Evolutionary conservation across 2,888 invertebrate genomes (phyloP).

Genomic region (Lordiphosa fenestrarum): DNA sequence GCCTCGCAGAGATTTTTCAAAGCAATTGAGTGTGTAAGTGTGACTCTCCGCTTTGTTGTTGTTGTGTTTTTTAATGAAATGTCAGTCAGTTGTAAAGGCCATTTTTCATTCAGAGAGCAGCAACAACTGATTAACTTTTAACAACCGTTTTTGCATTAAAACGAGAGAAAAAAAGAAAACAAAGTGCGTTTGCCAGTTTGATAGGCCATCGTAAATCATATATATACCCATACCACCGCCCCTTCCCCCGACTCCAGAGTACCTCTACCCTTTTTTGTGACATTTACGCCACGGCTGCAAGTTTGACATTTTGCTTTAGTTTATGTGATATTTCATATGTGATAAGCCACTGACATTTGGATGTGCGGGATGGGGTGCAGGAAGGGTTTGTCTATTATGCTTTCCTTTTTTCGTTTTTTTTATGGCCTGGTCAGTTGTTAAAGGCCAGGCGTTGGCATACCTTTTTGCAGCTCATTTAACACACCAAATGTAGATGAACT

Average conservation of each 20-base stretch:
- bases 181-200: slow-evolving; percentile 56
- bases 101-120: slow-evolving; percentile 58
- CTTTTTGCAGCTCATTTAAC: slow-evolving; percentile 60
- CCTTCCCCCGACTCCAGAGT: not conserved
- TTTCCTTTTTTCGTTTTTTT: slow-evolving; percentile 18
- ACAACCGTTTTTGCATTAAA: slow-evolving; percentile 63
- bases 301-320: slow-evolving; percentile 72
- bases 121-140: slow-evolving; percentile 71
- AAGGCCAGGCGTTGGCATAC: slow-evolving; percentile 36
- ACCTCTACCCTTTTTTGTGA: slow-evolving; percentile 47
- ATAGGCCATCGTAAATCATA: slow-evolving; percentile 67
- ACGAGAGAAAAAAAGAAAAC: slow-evolving; percentile 34
- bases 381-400: slow-evolving; percentile 8
- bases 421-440: slow-evolving; percentile 28
- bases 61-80: slow-evolving; percentile 62
- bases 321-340: slow-evolving; percentile 71
- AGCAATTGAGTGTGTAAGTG: slow-evolving; percentile 74
- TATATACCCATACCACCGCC: slow-evolving; percentile 10
- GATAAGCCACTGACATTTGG: slow-evolving; percentile 65
- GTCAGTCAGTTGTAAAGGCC: slow-evolving; percentile 55
- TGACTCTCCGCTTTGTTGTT: slow-evolving; percentile 17
- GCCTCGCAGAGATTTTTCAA: slow-evolving; percentile 59
- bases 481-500: slow-evolving; percentile 29
- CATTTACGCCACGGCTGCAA: slow-evolving; percentile 58
- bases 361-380: slow-evolving; percentile 11